These are phyloP conservation scores for Ophioninae sp. DNA, from an alignment of 2,888 invertebrate species.

Conservation along the genomic window DNA sequence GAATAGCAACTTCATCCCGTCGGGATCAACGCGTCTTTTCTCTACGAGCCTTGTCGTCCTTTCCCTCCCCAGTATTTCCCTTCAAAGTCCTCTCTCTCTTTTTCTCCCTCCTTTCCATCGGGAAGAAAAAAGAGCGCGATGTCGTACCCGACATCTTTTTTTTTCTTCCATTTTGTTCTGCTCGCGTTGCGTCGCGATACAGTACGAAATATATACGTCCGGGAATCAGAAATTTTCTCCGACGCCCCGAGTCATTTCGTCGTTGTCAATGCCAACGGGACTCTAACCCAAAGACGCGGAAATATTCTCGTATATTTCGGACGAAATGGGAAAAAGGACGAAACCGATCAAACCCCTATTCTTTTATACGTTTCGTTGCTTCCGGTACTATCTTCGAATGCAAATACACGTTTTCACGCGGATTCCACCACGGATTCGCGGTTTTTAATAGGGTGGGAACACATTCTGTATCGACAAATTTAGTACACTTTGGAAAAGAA, in stretches of 20 bases:
- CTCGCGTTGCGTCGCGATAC: conserved; percentile 29
- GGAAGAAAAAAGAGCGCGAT: no score
- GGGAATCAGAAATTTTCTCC: conserved; percentile 39
- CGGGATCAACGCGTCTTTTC: conserved; percentile 79
- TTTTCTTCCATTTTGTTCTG: conserved; percentile 36
- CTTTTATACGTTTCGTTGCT: neutral
- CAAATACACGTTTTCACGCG: neutral
- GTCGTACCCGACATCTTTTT: neutral
- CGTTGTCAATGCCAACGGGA: conserved; percentile 39
- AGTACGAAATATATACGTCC: conserved; percentile 39
- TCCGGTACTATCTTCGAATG: neutral
- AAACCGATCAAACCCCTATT: conserved; percentile 56
- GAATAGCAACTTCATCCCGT: conserved; percentile 80
- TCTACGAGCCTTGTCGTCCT: conserved; percentile 54
- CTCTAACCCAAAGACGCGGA: conserved; percentile 56
- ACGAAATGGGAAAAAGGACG: conserved; percentile 48
- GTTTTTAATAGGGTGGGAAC: neutral
- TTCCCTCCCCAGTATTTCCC: conserved; percentile 39
- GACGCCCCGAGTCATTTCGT: conserved; percentile 30
- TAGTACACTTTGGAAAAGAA: neutral
- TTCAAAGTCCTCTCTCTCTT: conserved; percentile 47
- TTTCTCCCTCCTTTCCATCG: conserved; percentile 19
- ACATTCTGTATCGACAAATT: neutral
- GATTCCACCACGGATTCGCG: neutral
- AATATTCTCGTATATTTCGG: conserved; percentile 54